Conservation (phyloP, 2,113 vertebrate genomes). For the Pomatostomus ruficeps region DNA sequence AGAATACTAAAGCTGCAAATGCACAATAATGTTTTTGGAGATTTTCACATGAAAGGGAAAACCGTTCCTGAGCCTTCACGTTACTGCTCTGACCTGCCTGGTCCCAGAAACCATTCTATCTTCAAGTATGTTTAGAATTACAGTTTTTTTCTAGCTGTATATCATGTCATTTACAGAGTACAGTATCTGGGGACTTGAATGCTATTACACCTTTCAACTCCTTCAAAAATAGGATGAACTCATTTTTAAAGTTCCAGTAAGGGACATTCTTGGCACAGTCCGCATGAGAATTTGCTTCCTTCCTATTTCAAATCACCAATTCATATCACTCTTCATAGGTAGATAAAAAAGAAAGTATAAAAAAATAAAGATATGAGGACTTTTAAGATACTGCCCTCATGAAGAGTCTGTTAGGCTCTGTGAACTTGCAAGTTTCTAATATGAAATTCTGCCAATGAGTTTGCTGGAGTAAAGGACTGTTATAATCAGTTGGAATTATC, state of each 20-base stretch:
- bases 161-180: background rate
- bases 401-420: background rate
- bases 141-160: fast-evolving
- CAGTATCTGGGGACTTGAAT: background rate
- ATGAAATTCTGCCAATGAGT: background rate
- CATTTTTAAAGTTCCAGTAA: background rate
- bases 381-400: background rate
- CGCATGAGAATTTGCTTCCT: background rate
- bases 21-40: background rate
- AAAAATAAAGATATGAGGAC: background rate
- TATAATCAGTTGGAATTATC: background rate
- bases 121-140: background rate
- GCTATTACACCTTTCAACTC: background rate
- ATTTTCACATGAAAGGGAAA: background rate
- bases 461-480: background rate
- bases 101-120: background rate
- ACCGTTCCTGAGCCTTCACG: background rate
- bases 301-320: background rate
- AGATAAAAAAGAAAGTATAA: background rate
- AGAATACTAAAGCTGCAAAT: background rate
- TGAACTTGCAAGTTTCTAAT: background rate
- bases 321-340: no score
- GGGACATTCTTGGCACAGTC: background rate
- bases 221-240: background rate
- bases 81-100: background rate